Percentiles rank a stretch among this genome's conserved stretches.
These are phyloP conservation scores for Ichneumoninae sp. DNA, from an alignment of 2,888 invertebrate genomes.

Conservation along the genomic window DNA sequence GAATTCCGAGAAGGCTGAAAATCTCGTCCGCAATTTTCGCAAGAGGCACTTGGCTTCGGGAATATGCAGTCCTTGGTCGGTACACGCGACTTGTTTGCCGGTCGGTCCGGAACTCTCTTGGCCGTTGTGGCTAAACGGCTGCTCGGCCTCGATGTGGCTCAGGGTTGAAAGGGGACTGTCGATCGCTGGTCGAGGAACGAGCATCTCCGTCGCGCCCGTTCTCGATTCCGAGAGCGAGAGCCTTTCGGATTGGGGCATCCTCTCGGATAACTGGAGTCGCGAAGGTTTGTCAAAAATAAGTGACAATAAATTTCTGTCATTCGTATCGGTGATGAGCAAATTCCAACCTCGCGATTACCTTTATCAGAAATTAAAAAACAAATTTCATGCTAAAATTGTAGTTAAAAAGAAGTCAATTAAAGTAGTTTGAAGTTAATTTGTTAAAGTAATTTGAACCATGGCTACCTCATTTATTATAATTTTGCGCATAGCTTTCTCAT, in stretches of 20 bases:
- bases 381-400: neutral
- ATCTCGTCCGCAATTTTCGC: slow-evolving; percentile 80
- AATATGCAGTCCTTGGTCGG: slow-evolving; percentile 83
- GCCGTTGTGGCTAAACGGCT: slow-evolving; percentile 88
- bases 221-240: slow-evolving; percentile 80
- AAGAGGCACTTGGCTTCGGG: slow-evolving; percentile 80
- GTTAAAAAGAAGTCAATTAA: neutral
- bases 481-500: no score
- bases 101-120: slow-evolving; percentile 83
- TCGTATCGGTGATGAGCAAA: slow-evolving; percentile 31
- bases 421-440: no score
- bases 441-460: no score
- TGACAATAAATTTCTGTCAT: neutral
- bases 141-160: slow-evolving; percentile 87
- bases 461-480: no score
- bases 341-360: neutral
- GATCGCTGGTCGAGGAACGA: slow-evolving; percentile 69
- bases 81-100: slow-evolving; percentile 81
- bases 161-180: slow-evolving; percentile 82
- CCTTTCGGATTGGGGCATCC: slow-evolving; percentile 82
- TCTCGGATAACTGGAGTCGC: slow-evolving; percentile 82
- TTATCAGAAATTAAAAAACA: neutral
- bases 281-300: slow-evolving; percentile 75
- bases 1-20: slow-evolving; percentile 79
- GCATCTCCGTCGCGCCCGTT: slow-evolving; percentile 70